These are phyloP conservation scores for Cremastinae sp. DNA, from an alignment of 2,888 invertebrate species.

Conservation along the genomic window DNA sequence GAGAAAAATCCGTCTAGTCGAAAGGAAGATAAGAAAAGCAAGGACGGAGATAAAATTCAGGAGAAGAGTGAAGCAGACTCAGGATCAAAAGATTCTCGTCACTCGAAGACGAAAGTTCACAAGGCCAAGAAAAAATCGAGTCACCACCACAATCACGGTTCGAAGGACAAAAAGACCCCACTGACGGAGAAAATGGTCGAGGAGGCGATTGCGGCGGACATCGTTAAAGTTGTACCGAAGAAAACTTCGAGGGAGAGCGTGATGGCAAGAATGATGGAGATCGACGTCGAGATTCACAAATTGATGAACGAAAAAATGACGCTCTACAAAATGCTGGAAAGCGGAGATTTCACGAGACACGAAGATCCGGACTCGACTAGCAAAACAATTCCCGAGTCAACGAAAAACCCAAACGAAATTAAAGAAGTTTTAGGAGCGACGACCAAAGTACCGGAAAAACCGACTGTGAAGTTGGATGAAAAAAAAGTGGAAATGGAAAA, in stretches of 20 bases:
- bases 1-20: background rate
- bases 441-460: conserved; percentile 12
- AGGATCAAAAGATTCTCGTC: conserved; percentile 33
- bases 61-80: conserved; percentile 11
- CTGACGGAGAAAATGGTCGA: conserved; percentile 63
- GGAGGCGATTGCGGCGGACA: conserved; percentile 59
- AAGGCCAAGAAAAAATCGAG: conserved; percentile 49
- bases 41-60: background rate
- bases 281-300: conserved; percentile 83
- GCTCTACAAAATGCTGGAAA: conserved; percentile 82
- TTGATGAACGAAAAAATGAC: conserved; percentile 83
- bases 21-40: background rate
- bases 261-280: conserved; percentile 83
- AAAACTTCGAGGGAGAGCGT: conserved; percentile 74
- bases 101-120: conserved; percentile 34
- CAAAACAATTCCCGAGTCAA: conserved; percentile 8
- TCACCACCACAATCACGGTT: conserved; percentile 40
- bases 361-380: background rate
- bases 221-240: conserved; percentile 61
- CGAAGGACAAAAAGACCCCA: conserved; percentile 28
- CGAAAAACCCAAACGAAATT: background rate
- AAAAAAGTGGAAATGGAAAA: conserved; percentile 29
- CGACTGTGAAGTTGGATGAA: conserved; percentile 29
- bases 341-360: conserved; percentile 67
- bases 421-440: conserved; percentile 7